A percentile compares a stretch with the other conserved stretches of the same genome.
phyloP scores from a whole-genome alignment of 2,113 vertebrate genomes.

The Thalassarche chlororhynchos region DNA sequence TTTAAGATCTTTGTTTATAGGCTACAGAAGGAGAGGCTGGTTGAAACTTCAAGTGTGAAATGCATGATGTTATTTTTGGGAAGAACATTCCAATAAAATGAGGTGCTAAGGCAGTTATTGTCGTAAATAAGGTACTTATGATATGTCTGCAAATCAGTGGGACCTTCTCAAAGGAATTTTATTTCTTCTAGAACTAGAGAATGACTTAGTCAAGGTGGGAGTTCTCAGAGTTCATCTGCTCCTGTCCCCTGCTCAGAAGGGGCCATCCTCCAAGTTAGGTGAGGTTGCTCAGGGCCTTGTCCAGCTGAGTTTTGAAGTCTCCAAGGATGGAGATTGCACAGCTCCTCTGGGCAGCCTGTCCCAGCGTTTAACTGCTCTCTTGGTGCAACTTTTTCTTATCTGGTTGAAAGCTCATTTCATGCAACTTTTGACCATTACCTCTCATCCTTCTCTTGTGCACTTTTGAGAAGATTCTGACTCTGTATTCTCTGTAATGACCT shows the following conservation, averaged over 20 bases:
- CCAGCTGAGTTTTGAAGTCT: background rate
- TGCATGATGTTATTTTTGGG: background rate
- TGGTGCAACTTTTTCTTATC: background rate
- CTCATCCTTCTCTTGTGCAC: background rate
- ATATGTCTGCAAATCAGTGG: background rate
- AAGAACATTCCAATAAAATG: background rate
- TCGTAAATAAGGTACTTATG: background rate
- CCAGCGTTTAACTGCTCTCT: background rate
- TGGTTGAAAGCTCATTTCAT: background rate
- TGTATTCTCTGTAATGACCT: background rate
- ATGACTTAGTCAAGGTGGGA: background rate
- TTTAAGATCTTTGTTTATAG: background rate
- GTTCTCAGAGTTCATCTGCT: background rate
- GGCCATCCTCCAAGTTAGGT: background rate
- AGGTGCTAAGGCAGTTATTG: background rate
- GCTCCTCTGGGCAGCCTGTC: background rate
- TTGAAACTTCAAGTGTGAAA: slow-evolving; percentile 2
- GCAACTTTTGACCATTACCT: background rate
- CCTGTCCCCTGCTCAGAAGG: background rate
- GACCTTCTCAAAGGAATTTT: background rate
- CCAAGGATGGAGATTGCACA: background rate
- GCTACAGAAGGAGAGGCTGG: background rate
- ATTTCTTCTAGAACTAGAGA: background rate
- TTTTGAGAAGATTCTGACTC: background rate
- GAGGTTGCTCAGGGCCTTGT: background rate